Evolutionary conservation across 1,140 invertebrate genomes (phyloP), one percentile per base, ranked within the genome.

Genomic region (Aethina tumida): DNA sequence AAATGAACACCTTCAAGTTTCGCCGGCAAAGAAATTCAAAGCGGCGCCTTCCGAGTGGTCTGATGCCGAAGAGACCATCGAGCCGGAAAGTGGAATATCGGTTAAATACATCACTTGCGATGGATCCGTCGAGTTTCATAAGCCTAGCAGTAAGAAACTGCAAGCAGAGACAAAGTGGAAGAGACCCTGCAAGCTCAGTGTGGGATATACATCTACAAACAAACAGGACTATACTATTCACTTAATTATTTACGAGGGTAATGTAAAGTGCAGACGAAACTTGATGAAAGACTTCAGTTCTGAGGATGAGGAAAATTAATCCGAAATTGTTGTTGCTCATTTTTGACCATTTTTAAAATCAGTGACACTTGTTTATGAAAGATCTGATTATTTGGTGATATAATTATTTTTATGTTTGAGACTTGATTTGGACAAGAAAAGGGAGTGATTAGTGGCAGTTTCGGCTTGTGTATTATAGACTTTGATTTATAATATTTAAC

Each of bases 241-340:
- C 63, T 60, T 60, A 25, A 64, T 74, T 21, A 59, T 65, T 18
- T 74, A 74, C 47, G 64, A 66, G 46, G 68, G 70, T 52, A 70
- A 71, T 41, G 67, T 63, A 50, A 70, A 68, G 49, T 74, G 72
- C 52, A 54, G 66, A 24, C 58, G 70, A 34, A 75, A 74, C 58
- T 55, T 75, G 14, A 50, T 72, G 41, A 50, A 47, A 19, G 56
- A 55, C n/a, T 61, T 61, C 27, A 47, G 51, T 9, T 41, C 50
- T 2, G 44, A 39, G 16, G 50, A 46, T 14, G 26, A 35, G 1
- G 44, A 47, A 22, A 35, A 43, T 29, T 50, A 27, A 40, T 5
- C 14, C n/a, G n/a, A n/a, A n/a, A n/a, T n/a, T n/a, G n/a, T n/a
- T n/a, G n/a, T n/a, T n/a, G n/a, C n/a, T n/a, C n/a, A n/a, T n/a